Conservation (phyloP, 2,888 invertebrate species). For the Lepeophtheirus nordmannii region DNA sequence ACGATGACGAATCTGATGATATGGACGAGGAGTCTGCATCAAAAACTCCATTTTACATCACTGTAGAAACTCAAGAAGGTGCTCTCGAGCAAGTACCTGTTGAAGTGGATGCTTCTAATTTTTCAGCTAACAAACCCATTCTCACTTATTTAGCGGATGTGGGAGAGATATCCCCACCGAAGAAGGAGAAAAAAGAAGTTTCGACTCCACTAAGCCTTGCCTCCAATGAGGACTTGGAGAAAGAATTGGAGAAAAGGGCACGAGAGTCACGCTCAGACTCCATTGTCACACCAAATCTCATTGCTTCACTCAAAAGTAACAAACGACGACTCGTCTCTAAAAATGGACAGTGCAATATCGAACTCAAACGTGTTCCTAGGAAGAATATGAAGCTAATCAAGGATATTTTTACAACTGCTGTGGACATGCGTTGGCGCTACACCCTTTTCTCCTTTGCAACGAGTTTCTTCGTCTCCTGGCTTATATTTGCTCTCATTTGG, state of each 20-base stretch:
- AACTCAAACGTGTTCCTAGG: constrained; percentile 86
- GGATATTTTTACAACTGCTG: constrained; percentile 79
- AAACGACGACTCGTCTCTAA: constrained; percentile 85
- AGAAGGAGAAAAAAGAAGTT: neutral
- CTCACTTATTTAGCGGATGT: constrained; percentile 8
- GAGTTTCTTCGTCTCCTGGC: constrained; percentile 81
- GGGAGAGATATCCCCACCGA: neutral
- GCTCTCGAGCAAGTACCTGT: constrained; percentile 1
- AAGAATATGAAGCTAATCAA: constrained; percentile 79
- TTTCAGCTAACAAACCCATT: constrained; percentile 8
- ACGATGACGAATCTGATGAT: neutral
- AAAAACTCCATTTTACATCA: constrained; percentile 4
- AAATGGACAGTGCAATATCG: constrained; percentile 94
- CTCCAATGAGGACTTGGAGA: constrained; percentile 5
- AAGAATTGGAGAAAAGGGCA: constrained; percentile 1
- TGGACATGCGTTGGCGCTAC: constrained; percentile 78
- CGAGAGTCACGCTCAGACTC: neutral
- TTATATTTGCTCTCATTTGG: constrained; percentile 81
- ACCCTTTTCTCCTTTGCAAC: constrained; percentile 75
- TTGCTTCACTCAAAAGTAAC: constrained; percentile 1
- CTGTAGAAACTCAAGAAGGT: constrained; percentile 4
- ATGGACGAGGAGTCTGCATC: neutral
- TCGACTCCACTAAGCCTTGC: neutral
- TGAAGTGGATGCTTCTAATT: constrained; percentile 8
- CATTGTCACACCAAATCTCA: constrained; percentile 3